A percentile compares a stretch with the other conserved stretches of the same genome.
These are phyloP conservation scores for Sminthurides aquaticus DNA, from an alignment of 2,888 invertebrate species.

Conservation along the genomic window DNA sequence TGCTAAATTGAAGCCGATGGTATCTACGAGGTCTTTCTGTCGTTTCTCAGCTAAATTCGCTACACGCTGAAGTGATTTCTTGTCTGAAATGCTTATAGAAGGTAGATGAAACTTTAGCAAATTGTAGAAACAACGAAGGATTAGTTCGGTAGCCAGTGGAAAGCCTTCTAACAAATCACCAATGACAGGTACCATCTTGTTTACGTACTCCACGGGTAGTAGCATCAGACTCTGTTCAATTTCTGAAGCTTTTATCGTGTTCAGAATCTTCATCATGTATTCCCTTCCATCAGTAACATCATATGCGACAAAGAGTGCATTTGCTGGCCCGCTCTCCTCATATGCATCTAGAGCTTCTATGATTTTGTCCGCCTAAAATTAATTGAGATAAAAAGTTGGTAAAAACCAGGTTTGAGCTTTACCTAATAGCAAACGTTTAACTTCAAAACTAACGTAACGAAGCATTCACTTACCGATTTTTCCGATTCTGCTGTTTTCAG, in stretches of 20 bases:
- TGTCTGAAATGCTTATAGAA: slow-evolving; percentile 30
- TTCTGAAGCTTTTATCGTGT: slow-evolving; percentile 56
- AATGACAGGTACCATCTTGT: slow-evolving; percentile 35
- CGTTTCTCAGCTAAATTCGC: slow-evolving; percentile 29
- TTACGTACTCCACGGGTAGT: slow-evolving; percentile 37
- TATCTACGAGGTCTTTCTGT: slow-evolving; percentile 56
- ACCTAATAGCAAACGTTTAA: no score
- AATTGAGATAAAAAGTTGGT: slow-evolving; percentile 41
- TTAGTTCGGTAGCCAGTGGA: slow-evolving; percentile 37
- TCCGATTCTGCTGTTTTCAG: slow-evolving; percentile 81
- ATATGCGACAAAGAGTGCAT: slow-evolving; percentile 70
- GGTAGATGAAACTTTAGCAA: slow-evolving; percentile 40
- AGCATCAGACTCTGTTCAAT: slow-evolving; percentile 41
- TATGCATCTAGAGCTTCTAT: slow-evolving; percentile 81
- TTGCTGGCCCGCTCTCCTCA: slow-evolving; percentile 47
- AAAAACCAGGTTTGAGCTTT: no score
- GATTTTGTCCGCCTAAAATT: slow-evolving; percentile 69
- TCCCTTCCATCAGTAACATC: slow-evolving; percentile 65
- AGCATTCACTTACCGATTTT: slow-evolving; percentile 61
- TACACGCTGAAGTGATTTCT: slow-evolving; percentile 25
- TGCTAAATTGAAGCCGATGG: slow-evolving; percentile 76
- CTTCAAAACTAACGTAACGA: no score
- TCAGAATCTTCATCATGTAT: slow-evolving; percentile 72
- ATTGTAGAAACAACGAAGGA: slow-evolving; percentile 31
- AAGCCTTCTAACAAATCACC: slow-evolving; percentile 31